phyloP scores from a whole-genome alignment of 2,888 invertebrate species.

The Amphipoea lucens region DNA sequence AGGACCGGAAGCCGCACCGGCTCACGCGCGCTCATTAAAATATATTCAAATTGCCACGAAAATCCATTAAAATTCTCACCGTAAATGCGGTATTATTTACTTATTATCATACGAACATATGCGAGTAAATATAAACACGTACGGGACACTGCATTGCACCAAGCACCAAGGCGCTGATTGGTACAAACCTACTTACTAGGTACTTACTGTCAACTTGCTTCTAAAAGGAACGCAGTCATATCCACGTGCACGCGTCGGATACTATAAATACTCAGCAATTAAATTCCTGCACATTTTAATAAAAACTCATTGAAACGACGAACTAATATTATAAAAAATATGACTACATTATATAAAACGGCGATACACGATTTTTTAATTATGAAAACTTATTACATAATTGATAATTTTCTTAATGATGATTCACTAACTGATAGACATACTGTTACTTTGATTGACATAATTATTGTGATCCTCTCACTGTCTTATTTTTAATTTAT shows the following conservation, averaged over 20 bases:
- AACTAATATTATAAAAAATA: too few relatives aligned
- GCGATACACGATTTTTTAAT: too few relatives aligned
- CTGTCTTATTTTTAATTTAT: too few relatives aligned
- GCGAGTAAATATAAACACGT: conserved; percentile 40
- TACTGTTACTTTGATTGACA: too few relatives aligned
- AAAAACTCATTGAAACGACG: background rate
- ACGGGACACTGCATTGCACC: conserved; percentile 63
- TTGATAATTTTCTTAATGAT: too few relatives aligned
- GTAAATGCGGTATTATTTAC: conserved; percentile 52
- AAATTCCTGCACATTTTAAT: conserved; percentile 4
- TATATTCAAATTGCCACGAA: conserved; percentile 61
- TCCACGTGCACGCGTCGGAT: background rate
- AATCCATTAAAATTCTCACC: conserved; percentile 54
- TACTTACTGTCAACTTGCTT: conserved; percentile 33
- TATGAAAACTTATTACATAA: too few relatives aligned
- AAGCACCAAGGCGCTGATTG: conserved; percentile 57
- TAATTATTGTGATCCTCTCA: too few relatives aligned
- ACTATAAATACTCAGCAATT: conserved; percentile 1
- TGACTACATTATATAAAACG: too few relatives aligned
- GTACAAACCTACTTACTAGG: conserved; percentile 21
- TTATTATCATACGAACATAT: conserved; percentile 45
- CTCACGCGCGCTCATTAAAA: conserved; percentile 66
- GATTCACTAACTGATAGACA: too few relatives aligned
- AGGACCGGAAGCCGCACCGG: conserved; percentile 47
- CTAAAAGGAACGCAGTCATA: conserved; percentile 10